These are phyloP conservation scores for Gambusia yucatana DNA, from an alignment of 2,797 vertebrate genomes.

Conservation along the genomic window DNA sequence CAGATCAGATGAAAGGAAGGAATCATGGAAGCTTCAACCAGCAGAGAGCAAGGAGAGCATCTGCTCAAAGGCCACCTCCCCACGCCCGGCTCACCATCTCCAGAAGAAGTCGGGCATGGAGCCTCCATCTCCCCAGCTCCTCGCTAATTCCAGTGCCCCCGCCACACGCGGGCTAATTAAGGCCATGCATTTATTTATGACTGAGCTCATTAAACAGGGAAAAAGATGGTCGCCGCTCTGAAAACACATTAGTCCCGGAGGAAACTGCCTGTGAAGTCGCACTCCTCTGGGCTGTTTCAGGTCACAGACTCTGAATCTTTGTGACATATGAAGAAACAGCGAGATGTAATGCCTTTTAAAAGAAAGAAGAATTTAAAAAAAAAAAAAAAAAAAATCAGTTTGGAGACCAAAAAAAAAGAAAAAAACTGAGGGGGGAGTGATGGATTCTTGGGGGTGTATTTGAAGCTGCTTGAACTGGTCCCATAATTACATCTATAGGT, in stretches of 20 bases:
- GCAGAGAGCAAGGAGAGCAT: conserved; percentile 80
- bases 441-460: conserved; percentile 70
- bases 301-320: conserved; percentile 73
- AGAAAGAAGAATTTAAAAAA: conserved; percentile 19
- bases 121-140: conserved; percentile 72
- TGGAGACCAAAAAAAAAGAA: conserved; percentile 31
- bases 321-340: conserved; percentile 72
- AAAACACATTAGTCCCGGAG: conserved; percentile 78
- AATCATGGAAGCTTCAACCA: conserved; percentile 69
- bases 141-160: conserved; percentile 76
- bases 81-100: conserved; percentile 75
- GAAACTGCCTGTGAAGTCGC: conserved; percentile 77
- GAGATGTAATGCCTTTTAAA: conserved; percentile 53
- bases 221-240: conserved; percentile 75
- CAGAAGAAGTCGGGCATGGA: conserved; percentile 76
- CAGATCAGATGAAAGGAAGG: conserved; percentile 83
- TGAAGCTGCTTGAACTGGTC: conserved; percentile 78
- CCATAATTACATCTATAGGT: conserved; percentile 79
- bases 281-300: conserved; percentile 73
- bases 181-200: conserved; percentile 87
- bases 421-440: conserved; percentile 47
- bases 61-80: conserved; percentile 87
- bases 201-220: conserved; percentile 80
- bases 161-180: conserved; percentile 83
- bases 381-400: conserved; percentile 31